Evolutionary conservation across 2,888 invertebrate genomes (phyloP).

Genomic region (Rhyacophila evoluta): DNA sequence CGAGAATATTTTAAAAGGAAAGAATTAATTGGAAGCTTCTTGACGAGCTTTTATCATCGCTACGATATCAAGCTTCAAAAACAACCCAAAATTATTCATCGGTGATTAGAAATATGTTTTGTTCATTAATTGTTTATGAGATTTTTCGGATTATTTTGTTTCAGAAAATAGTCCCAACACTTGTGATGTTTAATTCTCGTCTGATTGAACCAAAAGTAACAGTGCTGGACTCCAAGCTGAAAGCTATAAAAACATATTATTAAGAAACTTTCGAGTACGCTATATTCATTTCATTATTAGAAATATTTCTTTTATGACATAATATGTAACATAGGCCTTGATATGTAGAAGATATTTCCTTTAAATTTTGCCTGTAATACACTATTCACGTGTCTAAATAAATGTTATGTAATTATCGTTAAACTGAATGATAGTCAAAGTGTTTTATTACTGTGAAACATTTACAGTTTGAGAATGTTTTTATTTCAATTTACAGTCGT

Average conservation of each 20-base stretch:
- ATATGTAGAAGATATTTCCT: neutral
- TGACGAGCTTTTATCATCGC: conserved; percentile 1
- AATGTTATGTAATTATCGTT: neutral
- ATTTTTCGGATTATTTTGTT: neutral
- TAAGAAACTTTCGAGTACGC: too few species aligned
- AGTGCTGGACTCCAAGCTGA: too few species aligned
- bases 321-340: neutral
- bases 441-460: too few species aligned
- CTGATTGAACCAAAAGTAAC: too few species aligned
- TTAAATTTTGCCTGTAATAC: neutral
- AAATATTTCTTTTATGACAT: too few species aligned
- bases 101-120: neutral
- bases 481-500: too few species aligned
- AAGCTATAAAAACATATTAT: too few species aligned
- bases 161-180: too few species aligned
- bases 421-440: too few species aligned
- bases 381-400: neutral
- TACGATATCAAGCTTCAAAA: conserved; percentile 7
- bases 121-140: neutral
- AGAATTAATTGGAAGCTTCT: neutral
- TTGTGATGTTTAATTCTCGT: too few species aligned
- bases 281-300: too few species aligned
- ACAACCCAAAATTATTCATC: neutral
- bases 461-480: too few species aligned
- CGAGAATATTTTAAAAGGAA: conserved; percentile 5